Percentiles rank a stretch among this genome's conserved stretches.
Conservation (phyloP, 1,140 invertebrate species). For the Coenobita brevimanus region DNA sequence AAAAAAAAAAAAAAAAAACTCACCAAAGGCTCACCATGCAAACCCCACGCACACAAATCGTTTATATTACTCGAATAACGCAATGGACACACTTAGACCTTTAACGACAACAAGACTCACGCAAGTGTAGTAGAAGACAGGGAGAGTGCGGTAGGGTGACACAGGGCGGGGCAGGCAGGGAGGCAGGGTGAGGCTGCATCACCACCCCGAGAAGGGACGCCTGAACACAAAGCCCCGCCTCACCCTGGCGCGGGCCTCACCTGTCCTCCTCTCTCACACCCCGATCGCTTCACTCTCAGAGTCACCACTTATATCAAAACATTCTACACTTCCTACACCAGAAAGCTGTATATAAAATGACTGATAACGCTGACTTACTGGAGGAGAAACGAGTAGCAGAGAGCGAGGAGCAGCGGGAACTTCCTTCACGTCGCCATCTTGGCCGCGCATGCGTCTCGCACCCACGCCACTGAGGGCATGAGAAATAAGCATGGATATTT, state of each 20-base stretch:
- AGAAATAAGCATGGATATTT: neutral
- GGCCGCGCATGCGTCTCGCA: conserved; percentile 41
- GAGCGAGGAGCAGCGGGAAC: conserved; percentile 26
- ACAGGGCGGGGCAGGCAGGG: neutral
- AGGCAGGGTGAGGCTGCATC: neutral
- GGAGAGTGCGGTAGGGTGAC: neutral
- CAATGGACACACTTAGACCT: no score
- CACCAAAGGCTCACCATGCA: no score
- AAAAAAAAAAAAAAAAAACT: no score
- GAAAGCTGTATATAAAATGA: neutral
- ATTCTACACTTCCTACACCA: neutral
- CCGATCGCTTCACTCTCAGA: neutral
- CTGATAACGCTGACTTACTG: conserved; percentile 11
- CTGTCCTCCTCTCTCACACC: neutral
- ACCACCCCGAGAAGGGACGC: neutral
- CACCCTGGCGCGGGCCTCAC: neutral
- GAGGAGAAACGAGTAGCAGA: conserved; percentile 42
- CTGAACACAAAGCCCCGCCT: conserved; percentile 48
- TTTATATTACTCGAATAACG: no score
- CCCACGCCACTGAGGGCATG: neutral
- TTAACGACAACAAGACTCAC: neutral
- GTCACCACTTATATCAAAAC: no score
- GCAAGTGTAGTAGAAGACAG: neutral
- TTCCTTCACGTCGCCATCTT: conserved; percentile 58
- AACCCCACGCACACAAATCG: no score